Base-by-base conservation (phyloP, 2,888 invertebrate species). In the Trichogramma evanescens region DNA sequence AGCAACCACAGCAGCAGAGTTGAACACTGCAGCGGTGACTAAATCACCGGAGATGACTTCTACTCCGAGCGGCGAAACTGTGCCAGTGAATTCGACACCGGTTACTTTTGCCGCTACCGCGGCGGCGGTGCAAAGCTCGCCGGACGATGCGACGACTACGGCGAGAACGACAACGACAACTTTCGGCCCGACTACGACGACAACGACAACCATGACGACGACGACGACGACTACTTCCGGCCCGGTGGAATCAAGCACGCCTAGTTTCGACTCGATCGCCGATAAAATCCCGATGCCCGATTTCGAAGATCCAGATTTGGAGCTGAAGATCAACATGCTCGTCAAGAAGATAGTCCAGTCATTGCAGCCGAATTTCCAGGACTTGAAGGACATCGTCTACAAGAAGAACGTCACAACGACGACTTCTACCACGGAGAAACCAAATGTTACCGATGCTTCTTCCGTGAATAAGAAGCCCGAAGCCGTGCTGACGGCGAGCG, bases 301-400 rank as follows among this genome's bases (percentile, higher is more conserved):
- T 0, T 89, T 92, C 76, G 79, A 91, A 72, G 91, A 92, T 69
- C 86, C 86, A 1, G 85, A 86, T 58, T 75, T 92, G 1, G 87
- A 89, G 67, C 86, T 88, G 46, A 91, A 91, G 77, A 88, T 92
- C 78, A 89, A 89, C 70, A 80, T 87, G 0, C 87, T 93, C 67
- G 93, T 93, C 0, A 87, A 88, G 69, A 91, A 91, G 76, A 89
- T 93, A 10, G 91, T 92, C 7, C 86, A 89, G 65, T 91, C 91
- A 13, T 78, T 93, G 2, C 90, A 91, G 77, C 89, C 87, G 1
- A 91, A 92, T 40, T 92, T 92, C 75, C 85, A 90, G 68, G 89
- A 88, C 54, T 74, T 93, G 7, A 88, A 89, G 67, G 89, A 91
- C 68, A 86, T 92, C 63, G 87, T 93, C 9, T 83, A 86, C 58